Conservation (phyloP, 2,797 vertebrate species). For the Sphenopsis melanotis region DNA sequence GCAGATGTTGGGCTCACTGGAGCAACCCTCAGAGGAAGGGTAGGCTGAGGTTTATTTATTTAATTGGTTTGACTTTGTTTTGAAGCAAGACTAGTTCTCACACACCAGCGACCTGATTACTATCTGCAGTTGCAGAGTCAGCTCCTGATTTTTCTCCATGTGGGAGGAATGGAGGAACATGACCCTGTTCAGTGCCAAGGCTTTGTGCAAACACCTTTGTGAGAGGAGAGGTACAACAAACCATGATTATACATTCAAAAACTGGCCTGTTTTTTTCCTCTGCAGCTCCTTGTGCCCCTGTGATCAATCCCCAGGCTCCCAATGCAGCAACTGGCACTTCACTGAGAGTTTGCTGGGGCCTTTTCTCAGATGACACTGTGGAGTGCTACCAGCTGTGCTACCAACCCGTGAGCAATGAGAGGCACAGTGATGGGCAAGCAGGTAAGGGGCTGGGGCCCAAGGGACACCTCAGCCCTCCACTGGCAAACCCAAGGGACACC, state of each 20-base stretch:
- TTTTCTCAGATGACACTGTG: constrained; percentile 92
- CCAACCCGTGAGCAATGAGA: constrained; percentile 79
- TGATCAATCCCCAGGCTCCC: constrained; percentile 89
- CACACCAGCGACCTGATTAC: not conserved
- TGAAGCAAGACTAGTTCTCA: not conserved
- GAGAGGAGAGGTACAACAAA: not conserved
- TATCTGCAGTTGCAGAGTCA: not conserved
- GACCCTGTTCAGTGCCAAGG: not conserved
- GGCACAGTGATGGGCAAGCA: constrained; percentile 49
- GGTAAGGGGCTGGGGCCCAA: constrained; percentile 65
- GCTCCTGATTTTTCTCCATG: not conserved
- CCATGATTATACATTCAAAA: not conserved
- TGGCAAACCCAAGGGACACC: not conserved
- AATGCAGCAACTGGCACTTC: constrained; percentile 88
- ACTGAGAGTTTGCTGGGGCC: constrained; percentile 89
- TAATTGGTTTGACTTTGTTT: not conserved
- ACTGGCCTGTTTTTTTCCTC: not conserved
- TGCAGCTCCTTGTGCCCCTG: constrained; percentile 91
- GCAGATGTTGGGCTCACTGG: not conserved
- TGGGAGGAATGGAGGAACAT: not conserved
- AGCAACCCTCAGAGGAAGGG: not conserved
- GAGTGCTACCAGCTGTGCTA: constrained; percentile 88
- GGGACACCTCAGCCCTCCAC: not conserved
- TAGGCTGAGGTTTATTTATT: not conserved
- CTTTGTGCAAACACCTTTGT: not conserved